A percentile compares a stretch with the other conserved stretches of the same genome.
phyloP scores from a whole-genome alignment of 2,888 invertebrate species.

The Actias luna region DNA sequence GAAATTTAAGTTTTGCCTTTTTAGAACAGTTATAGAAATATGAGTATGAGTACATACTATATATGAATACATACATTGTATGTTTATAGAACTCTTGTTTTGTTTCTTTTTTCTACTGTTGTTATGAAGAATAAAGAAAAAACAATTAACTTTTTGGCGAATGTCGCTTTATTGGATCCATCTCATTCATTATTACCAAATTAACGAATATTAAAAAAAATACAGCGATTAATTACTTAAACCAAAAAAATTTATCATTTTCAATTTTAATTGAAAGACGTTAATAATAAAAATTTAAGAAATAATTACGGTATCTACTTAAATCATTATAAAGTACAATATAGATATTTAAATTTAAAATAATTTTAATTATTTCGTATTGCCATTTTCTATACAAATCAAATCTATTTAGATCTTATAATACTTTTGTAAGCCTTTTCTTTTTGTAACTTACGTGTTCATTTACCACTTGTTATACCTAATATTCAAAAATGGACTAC shows the following conservation, averaged over 20 bases:
- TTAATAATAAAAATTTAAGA: background rate
- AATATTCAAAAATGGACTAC: background rate
- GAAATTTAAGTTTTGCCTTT: no score
- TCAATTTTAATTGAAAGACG: background rate
- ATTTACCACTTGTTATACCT: background rate
- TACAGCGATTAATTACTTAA: no score
- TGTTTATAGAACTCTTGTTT: no score
- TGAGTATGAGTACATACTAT: no score
- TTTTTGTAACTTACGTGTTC: background rate
- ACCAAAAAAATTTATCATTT: no score
- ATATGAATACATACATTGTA: no score
- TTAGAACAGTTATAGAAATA: no score
- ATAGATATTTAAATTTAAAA: background rate
- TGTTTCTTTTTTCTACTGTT: no score
- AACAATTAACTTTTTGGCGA: background rate
- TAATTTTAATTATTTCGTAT: background rate
- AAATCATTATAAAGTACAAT: background rate
- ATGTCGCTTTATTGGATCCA: slow-evolving; percentile 2
- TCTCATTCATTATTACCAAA: background rate
- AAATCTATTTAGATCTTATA: background rate
- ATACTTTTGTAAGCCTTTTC: background rate
- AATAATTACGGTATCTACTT: no score
- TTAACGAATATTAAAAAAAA: no score
- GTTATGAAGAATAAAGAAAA: background rate
- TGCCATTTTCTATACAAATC: background rate